Conservation (phyloP, 2,113 vertebrate species). For the Periophthalmus modestus region DNA sequence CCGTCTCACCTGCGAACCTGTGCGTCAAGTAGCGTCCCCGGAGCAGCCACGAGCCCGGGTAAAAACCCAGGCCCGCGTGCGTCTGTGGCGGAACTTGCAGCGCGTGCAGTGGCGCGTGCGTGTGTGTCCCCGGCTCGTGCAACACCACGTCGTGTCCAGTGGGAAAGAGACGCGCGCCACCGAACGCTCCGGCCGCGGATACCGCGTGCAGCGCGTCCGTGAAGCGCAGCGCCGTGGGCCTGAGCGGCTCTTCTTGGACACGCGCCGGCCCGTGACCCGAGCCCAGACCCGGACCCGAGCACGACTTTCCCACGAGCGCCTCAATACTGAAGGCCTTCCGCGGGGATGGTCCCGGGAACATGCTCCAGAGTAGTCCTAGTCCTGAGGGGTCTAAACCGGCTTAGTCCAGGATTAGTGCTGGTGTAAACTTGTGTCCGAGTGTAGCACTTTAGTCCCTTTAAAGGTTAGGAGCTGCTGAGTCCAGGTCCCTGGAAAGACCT, state of each 20-base stretch:
- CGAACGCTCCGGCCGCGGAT: slow-evolving; percentile 65
- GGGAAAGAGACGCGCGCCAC: slow-evolving; percentile 74
- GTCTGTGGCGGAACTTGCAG: slow-evolving; percentile 77
- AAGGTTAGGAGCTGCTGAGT: background rate
- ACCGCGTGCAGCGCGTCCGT: slow-evolving; percentile 71
- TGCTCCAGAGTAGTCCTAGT: background rate
- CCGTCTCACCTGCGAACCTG: slow-evolving; percentile 75
- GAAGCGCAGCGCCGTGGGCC: slow-evolving; percentile 74
- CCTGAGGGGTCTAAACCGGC: background rate
- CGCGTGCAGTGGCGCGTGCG: slow-evolving; percentile 71
- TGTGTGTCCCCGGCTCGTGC: slow-evolving; percentile 72
- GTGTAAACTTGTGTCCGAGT: background rate
- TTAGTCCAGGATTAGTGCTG: slow-evolving; percentile 37
- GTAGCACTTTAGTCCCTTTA: background rate
- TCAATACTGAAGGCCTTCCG: slow-evolving; percentile 80
- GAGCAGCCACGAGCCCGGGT: slow-evolving; percentile 77
- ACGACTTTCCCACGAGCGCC: slow-evolving; percentile 80
- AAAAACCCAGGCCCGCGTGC: slow-evolving; percentile 77
- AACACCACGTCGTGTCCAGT: slow-evolving; percentile 76
- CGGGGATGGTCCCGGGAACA: slow-evolving; percentile 6
- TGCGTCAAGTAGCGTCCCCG: slow-evolving; percentile 78
- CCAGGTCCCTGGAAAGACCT: background rate
- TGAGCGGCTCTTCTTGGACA: slow-evolving; percentile 72
- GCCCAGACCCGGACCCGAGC: slow-evolving; percentile 60
- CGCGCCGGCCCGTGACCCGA: slow-evolving; percentile 60